These are phyloP conservation scores for Seira sanloemensis DNA, from an alignment of 2,888 invertebrate genomes.

Conservation along the genomic window DNA sequence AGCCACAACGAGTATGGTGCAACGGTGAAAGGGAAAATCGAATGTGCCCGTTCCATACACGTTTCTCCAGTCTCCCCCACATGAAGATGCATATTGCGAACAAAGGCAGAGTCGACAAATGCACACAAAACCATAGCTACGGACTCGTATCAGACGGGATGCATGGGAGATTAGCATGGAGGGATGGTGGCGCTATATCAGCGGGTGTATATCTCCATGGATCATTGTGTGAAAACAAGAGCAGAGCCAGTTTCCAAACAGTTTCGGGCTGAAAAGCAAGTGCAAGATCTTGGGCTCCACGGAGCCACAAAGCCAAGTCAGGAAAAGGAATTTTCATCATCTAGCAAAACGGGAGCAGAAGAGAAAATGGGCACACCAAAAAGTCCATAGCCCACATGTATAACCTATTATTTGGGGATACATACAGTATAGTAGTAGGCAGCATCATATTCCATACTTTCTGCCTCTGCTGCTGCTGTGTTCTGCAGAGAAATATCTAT, in stretches of 20 bases:
- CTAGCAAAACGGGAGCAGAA: too few relatives aligned
- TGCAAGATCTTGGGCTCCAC: background rate
- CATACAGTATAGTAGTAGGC: too few relatives aligned
- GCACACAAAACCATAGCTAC: too few relatives aligned
- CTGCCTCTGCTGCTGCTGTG: too few relatives aligned
- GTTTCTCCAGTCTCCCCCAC: background rate
- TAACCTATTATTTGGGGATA: background rate
- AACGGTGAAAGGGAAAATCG: background rate
- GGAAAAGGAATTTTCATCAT: too few relatives aligned
- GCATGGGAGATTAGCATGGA: background rate
- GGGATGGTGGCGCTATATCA: background rate
- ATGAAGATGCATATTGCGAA: too few relatives aligned
- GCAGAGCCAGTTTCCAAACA: constrained; percentile 32
- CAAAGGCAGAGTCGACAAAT: too few relatives aligned
- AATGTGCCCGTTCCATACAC: background rate
- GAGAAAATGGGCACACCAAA: background rate
- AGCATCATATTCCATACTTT: too few relatives aligned
- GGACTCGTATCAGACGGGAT: too few relatives aligned
- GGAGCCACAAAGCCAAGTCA: background rate
- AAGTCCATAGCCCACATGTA: background rate
- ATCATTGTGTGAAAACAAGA: constrained; percentile 6
- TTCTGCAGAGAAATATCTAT: too few relatives aligned
- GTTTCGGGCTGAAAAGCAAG: constrained; percentile 21
- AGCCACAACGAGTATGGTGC: background rate
- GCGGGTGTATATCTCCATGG: background rate